Conservation (phyloP, 2,113 vertebrate genomes). For the Toxotes jaculatrix region DNA sequence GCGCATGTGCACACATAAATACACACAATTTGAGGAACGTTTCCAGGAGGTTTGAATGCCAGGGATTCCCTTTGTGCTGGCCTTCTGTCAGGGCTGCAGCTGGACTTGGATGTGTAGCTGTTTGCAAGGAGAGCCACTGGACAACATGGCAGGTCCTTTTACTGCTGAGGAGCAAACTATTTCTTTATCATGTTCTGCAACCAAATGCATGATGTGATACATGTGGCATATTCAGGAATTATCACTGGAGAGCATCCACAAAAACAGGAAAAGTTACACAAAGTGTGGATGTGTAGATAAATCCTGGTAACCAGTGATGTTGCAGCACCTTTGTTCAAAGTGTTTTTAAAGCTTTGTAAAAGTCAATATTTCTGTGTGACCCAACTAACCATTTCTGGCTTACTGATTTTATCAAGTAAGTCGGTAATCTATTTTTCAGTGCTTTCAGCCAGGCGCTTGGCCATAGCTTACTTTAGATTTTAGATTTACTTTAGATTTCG, state of each 20-base stretch:
- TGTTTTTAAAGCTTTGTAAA: neutral
- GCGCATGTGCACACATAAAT: constrained; percentile 52
- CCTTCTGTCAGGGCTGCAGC: constrained; percentile 69
- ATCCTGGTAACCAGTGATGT: neutral
- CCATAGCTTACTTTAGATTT: neutral
- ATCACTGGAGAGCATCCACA: neutral
- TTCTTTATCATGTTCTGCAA: constrained; percentile 39
- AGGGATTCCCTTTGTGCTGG: constrained; percentile 76
- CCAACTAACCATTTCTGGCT: constrained; percentile 20
- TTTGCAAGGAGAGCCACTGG: constrained; percentile 44
- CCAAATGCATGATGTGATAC: constrained; percentile 14
- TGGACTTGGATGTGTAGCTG: constrained; percentile 60
- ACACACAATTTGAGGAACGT: constrained; percentile 68
- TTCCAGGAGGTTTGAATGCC: constrained; percentile 72
- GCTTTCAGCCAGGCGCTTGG: constrained; percentile 9
- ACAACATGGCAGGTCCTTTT: constrained; percentile 44
- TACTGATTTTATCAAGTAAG: constrained; percentile 23
- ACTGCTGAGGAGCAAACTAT: constrained; percentile 41
- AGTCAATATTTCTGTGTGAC: neutral
- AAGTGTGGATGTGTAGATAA: neutral
- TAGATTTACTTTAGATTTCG: neutral
- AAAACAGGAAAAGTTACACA: constrained; percentile 6
- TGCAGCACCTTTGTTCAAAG: neutral
- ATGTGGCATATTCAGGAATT: constrained; percentile 5
- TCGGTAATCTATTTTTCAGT: constrained; percentile 33